Evolutionary conservation across 2,113 vertebrate genomes (phyloP), one percentile per base, ranked within the genome.

Genomic region (Lagopus muta): DNA sequence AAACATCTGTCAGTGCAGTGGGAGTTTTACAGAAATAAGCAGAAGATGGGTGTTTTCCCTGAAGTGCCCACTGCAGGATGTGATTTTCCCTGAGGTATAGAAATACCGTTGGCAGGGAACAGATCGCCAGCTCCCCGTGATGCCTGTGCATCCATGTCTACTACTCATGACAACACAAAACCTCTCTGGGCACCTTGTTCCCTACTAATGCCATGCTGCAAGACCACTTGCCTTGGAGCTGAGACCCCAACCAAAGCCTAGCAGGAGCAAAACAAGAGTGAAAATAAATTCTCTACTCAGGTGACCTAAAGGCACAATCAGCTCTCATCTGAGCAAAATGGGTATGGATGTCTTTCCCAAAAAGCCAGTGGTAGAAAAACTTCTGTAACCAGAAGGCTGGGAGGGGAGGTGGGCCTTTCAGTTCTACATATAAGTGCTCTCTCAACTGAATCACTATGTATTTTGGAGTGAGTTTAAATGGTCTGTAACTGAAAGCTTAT

Each of bases 101-200:
- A 67, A 82, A 45, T 27, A 30, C 7, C 17, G 1, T 8, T 40
- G 7, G 7, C 1, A 7, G n/a, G 50, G 6, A 38, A 48, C 11
- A 0, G 1, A 30, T 34, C 19, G 66, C n/a, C 74, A 11, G 34
- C 24, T 62, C 22, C 20, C 15, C 6, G 4, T 27, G 14, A 34
- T 70, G 40, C 18, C 28, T 21, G 40, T 22, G 24, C 22, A 6
- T 11, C 38, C 21, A 11, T 20, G 21, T 25, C 8, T 21, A 19
- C 13, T 6, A 43, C 57, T 57, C 40, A 57, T 6, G 1, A 1
- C 10, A 40, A 28, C 0, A 0, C 21, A 32, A 42, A 84, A 54
- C 13, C 9, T 32, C 10, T 52, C 66, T 43, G n/a, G 17, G 17
- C 10, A n/a, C 4, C 30, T 62, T n/a, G 13, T 9, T 1, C 78